A percentile compares a stretch with the other conserved stretches of the same genome.
phyloP scores from a whole-genome alignment of 1,140 invertebrate genomes.

The Homalodisca vitripennis region DNA sequence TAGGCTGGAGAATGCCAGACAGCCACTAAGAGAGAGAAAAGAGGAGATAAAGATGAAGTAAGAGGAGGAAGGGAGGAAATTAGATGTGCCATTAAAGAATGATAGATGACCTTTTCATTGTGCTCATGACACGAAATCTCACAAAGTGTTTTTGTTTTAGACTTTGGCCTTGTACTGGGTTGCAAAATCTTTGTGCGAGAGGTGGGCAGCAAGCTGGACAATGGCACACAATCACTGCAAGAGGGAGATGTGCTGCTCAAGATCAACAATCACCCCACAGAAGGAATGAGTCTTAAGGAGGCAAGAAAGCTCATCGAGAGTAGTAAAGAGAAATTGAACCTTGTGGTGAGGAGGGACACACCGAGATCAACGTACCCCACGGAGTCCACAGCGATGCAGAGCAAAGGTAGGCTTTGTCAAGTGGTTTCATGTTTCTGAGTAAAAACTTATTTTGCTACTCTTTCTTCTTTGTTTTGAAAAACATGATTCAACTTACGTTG shows the following conservation, averaged over 20 bases:
- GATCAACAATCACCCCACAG: slow-evolving; percentile 78
- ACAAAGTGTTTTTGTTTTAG: slow-evolving; percentile 56
- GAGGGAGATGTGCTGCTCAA: slow-evolving; percentile 92
- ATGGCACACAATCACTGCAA: slow-evolving; percentile 58
- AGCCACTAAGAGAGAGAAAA: too few relatives aligned
- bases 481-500: too few relatives aligned
- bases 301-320: slow-evolving; percentile 91
- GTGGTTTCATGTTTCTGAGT: too few relatives aligned
- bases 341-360: slow-evolving; percentile 77
- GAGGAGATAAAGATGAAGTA: too few relatives aligned
- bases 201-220: slow-evolving; percentile 47
- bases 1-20: too few relatives aligned
- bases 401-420: slow-evolving; percentile 41
- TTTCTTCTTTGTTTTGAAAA: too few relatives aligned
- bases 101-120: too few relatives aligned
- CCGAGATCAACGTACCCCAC: slow-evolving; percentile 36
- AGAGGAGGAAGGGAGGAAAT: too few relatives aligned
- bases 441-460: too few relatives aligned
- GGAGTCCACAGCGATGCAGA: slow-evolving; percentile 41
- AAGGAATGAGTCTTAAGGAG: slow-evolving; percentile 91
- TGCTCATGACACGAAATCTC: too few relatives aligned
- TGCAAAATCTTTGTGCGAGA: slow-evolving; percentile 68
- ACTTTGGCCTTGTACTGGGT: slow-evolving; percentile 94
- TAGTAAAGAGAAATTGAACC: slow-evolving; percentile 86
- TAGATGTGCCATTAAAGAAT: too few relatives aligned